phyloP scores from a whole-genome alignment of 2,888 invertebrate genomes.

The Falcaria lacertinaria region DNA sequence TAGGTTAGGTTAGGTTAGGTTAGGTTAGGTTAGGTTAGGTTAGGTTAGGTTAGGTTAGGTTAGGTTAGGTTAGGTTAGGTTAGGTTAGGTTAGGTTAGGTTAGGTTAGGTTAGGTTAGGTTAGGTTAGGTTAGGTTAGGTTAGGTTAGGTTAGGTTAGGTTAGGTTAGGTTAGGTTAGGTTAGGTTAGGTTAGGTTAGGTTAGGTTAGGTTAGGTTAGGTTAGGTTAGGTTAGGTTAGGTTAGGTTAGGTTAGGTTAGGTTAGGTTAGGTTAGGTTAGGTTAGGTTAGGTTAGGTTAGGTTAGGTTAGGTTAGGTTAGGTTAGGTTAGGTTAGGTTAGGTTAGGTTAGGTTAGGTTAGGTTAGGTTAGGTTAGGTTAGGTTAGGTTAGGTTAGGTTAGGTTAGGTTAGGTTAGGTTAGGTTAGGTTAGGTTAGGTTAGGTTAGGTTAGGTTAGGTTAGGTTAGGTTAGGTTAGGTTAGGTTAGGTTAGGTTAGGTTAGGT shows the following conservation, averaged over 20 bases:
- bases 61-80: slow-evolving; percentile 18
- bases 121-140: slow-evolving; percentile 13
- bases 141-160: slow-evolving; percentile 13
- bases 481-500: slow-evolving; percentile 21
- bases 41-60: slow-evolving; percentile 17
- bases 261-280: slow-evolving; percentile 13
- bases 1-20: slow-evolving; percentile 23
- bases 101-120: slow-evolving; percentile 11
- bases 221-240: slow-evolving; percentile 8
- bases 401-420: slow-evolving; percentile 19
- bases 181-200: slow-evolving; percentile 7
- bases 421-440: slow-evolving; percentile 15
- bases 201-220: slow-evolving; percentile 14
- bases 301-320: slow-evolving; percentile 9
- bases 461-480: slow-evolving; percentile 19
- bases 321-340: slow-evolving; percentile 14
- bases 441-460: slow-evolving; percentile 9
- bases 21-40: slow-evolving; percentile 14
- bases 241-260: slow-evolving; percentile 12
- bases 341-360: slow-evolving; percentile 7
- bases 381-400: slow-evolving; percentile 13
- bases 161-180: slow-evolving; percentile 15
- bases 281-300: slow-evolving; percentile 20
- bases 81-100: slow-evolving; percentile 8
- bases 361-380: slow-evolving; percentile 11